A percentile compares a stretch with the other conserved stretches of the same genome.
phyloP scores from a whole-genome alignment of 2,113 vertebrate genomes.

The Chaetodon auriga region DNA sequence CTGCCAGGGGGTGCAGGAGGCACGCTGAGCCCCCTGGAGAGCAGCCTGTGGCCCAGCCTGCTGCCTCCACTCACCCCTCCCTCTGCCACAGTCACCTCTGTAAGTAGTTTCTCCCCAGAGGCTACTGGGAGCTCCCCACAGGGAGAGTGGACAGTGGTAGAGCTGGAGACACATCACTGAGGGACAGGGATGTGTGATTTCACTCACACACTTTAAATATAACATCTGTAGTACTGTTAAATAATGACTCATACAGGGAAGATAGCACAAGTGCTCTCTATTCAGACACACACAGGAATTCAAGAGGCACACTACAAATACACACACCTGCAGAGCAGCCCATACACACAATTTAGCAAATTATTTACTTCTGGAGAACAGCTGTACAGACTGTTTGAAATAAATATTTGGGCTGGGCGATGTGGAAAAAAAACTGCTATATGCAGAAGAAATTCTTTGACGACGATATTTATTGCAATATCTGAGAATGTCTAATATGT shows the following conservation, averaged over 20 bases:
- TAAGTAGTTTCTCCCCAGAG: constrained; percentile 93
- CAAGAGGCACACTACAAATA: neutral
- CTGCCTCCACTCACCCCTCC: constrained; percentile 90
- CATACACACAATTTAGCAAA: neutral
- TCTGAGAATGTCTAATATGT: neutral
- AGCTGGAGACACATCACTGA: constrained; percentile 94
- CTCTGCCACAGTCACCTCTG: constrained; percentile 91
- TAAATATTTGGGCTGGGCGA: neutral
- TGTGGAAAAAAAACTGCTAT: neutral
- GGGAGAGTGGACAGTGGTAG: constrained; percentile 94
- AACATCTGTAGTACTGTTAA: neutral
- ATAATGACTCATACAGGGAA: constrained; percentile 4
- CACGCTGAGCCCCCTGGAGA: constrained; percentile 88
- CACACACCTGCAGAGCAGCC: neutral
- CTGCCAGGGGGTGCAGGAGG: constrained; percentile 81
- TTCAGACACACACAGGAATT: neutral
- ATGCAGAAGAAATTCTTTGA: neutral
- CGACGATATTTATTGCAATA: neutral
- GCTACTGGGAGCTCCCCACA: constrained; percentile 87
- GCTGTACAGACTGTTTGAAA: neutral
- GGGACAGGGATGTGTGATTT: neutral
- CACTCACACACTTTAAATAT: neutral
- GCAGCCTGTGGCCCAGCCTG: constrained; percentile 90
- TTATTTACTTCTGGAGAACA: neutral
- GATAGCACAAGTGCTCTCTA: neutral